Percentiles rank a stretch among this genome's conserved stretches.
Conservation (phyloP, 1,140 invertebrate genomes). For the Theocolax elegans region DNA sequence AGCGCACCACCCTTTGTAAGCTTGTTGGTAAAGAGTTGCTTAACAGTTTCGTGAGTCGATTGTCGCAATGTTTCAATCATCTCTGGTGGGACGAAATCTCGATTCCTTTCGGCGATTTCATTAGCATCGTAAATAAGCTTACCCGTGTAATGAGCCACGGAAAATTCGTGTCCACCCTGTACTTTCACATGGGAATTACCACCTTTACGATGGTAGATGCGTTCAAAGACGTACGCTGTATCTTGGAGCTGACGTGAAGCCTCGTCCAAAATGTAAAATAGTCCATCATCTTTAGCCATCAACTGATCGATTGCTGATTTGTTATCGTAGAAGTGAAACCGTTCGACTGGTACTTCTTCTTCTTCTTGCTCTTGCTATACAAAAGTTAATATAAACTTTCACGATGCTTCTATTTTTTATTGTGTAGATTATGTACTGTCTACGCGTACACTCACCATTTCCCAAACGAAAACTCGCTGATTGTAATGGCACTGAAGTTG, state of each 20-base stretch:
- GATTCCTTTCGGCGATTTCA: slow-evolving; percentile 87
- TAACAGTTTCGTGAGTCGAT: slow-evolving; percentile 79
- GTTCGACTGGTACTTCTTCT: slow-evolving; percentile 80
- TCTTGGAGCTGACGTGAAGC: slow-evolving; percentile 77
- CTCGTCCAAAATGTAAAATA: slow-evolving; percentile 90
- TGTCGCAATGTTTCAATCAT: slow-evolving; percentile 84
- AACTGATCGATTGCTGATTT: slow-evolving; percentile 87
- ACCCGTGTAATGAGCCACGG: slow-evolving; percentile 86
- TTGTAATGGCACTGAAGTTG: slow-evolving; percentile 91
- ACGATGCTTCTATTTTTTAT: too few species aligned
- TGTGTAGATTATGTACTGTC: neutral
- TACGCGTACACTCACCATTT: slow-evolving; percentile 72
- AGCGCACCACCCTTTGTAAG: slow-evolving; percentile 87
- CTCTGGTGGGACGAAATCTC: slow-evolving; percentile 88
- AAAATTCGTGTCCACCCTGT: slow-evolving; percentile 76
- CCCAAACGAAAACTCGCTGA: slow-evolving; percentile 88
- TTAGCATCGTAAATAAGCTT: slow-evolving; percentile 83
- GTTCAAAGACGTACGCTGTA: slow-evolving; percentile 72
- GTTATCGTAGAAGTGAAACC: slow-evolving; percentile 87
- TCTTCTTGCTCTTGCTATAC: slow-evolving; percentile 78
- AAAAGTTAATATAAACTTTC: neutral
- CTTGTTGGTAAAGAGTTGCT: slow-evolving; percentile 84
- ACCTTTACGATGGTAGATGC: slow-evolving; percentile 46
- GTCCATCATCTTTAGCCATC: slow-evolving; percentile 83
- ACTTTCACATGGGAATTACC: slow-evolving; percentile 68